Base-by-base conservation (phyloP, 2,113 vertebrate genomes). In the Platysternon megacephalum region DNA sequence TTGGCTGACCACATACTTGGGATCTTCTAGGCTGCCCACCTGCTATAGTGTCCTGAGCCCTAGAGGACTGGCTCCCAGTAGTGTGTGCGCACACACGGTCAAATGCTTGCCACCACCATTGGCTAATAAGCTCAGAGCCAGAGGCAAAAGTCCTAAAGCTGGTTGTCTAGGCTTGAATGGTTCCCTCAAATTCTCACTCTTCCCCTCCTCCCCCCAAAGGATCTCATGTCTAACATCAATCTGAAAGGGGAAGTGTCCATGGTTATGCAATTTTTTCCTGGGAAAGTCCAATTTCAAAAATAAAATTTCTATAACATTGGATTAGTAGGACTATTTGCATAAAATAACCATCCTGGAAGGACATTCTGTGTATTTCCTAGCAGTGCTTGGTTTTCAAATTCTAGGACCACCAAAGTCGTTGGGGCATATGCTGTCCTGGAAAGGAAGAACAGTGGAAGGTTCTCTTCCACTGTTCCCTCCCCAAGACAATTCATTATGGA, bases 121-220 rank as follows among this genome's bases (percentile, higher is more conserved):
- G 26, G 91, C 80, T 85, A 95, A 87, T 6, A 2, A 82, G 80
- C n/a, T 72, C 46, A 93, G 53, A 95, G 72, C 74, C 1, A 0
- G 90, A 68, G 78, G 82, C 94, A 82, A 96, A 93, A 65, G 19
- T n/a, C 29, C 52, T 94, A 5, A 87, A 89, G 82, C 2, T 8
- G 28, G 39, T 11, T 44, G 81, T 39, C 52, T 42, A 89, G 74
- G 19, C 90, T 91, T 94, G 85, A 86, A 52, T 89, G 80, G 39
- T 93, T 93, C 94, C 93, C 90, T 93, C 32, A 65, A 93, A 80
- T 56, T 85, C 79, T 76, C 35, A 72, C 65, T n/a, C 35, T 72
- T 72, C 65, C 17, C 8, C 35, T 35, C 17, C 32, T 8, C 13
- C 65, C n/a, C 82, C 87, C 78, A 80, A 53, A 92, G 72, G 26